A percentile compares a stretch with the other conserved stretches of the same genome.
These are phyloP conservation scores for Sycobia sp. DNA, from an alignment of 1,140 invertebrate genomes.

Conservation along the genomic window DNA sequence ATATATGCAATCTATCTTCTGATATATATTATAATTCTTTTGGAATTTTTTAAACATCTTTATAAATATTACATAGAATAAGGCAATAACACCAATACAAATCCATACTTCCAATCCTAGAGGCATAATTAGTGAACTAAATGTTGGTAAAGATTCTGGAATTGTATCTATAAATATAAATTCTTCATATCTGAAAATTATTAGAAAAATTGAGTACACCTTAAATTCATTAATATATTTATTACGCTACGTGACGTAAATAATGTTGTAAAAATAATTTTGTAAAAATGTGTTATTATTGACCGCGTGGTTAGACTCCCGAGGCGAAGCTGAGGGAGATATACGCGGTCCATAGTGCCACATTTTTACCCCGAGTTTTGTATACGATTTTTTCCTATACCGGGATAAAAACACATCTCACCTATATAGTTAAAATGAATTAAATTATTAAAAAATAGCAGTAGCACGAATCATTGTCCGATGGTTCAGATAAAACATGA, in stretches of 20 bases:
- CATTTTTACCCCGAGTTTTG: too few relatives aligned
- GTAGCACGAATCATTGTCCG: too few relatives aligned
- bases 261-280: background rate
- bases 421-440: too few relatives aligned
- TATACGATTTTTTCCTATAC: too few relatives aligned
- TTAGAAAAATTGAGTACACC: too few relatives aligned
- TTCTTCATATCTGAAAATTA: conserved; percentile 4
- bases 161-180: conserved; percentile 4
- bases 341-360: background rate
- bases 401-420: too few relatives aligned
- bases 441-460: too few relatives aligned
- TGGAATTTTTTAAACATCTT: background rate
- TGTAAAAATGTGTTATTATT: background rate
- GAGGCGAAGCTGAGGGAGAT: background rate
- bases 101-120: conserved; percentile 4
- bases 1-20: background rate
- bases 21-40: background rate
- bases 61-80: background rate
- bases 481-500: too few relatives aligned
- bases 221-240: background rate
- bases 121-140: background rate
- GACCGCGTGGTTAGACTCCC: background rate
- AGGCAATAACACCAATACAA: background rate
- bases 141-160: background rate
- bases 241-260: background rate